Evolutionary conservation across 2,113 vertebrate genomes (phyloP).

Genomic region (Corythoichthys haematopterus): DNA sequence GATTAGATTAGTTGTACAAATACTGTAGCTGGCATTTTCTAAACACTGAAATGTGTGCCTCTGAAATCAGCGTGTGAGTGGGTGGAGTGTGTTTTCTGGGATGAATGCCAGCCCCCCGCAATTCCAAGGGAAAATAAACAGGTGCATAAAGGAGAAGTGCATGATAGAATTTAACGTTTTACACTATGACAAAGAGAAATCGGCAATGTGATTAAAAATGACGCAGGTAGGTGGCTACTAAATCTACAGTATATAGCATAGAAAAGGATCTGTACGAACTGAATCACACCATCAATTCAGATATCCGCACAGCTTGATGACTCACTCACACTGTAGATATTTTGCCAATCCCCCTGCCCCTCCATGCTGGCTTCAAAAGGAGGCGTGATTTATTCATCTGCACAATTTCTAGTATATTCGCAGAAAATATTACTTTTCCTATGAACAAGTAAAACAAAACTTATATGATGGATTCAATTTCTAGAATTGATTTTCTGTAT

Average conservation of each 20-base stretch:
- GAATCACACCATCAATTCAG: not conserved
- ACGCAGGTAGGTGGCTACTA: not conserved
- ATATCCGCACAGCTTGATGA: slow-evolving; percentile 3
- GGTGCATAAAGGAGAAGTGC: slow-evolving; percentile 1
- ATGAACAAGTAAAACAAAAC: not conserved
- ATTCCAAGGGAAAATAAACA: slow-evolving; percentile 1
- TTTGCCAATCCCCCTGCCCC: not conserved
- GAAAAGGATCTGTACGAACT: not conserved
- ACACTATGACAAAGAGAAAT: not conserved
- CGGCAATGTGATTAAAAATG: not conserved
- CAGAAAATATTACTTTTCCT: no score
- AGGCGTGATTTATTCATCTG: not conserved
- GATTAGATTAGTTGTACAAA: not conserved
- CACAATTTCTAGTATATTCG: not conserved
- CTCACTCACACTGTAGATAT: slow-evolving; percentile 7
- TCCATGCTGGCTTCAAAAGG: not conserved
- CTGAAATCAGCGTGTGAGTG: slow-evolving; percentile 4
- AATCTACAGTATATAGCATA: not conserved
- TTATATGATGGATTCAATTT: not conserved
- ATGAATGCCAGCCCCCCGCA: slow-evolving; percentile 6
- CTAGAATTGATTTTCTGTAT: not conserved
- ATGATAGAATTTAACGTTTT: not conserved
- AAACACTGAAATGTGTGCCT: not conserved
- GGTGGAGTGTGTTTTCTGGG: slow-evolving; percentile 12
- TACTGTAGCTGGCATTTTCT: not conserved